Base-by-base conservation (phyloP, 2,113 vertebrate species). In the Perca fluviatilis region DNA sequence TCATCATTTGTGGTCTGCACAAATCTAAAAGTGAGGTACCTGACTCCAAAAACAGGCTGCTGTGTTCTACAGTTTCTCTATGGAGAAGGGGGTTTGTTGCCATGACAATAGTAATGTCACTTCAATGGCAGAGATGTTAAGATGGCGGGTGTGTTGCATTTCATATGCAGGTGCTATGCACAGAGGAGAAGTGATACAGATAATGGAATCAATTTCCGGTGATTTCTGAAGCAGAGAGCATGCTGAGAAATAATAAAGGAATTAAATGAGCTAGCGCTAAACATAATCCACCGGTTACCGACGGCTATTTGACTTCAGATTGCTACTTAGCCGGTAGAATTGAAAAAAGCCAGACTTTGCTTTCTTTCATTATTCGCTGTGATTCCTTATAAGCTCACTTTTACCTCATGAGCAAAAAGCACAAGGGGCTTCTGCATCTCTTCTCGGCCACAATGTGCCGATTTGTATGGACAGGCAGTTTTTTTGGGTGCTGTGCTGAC, bases 151-250 rank as follows among this genome's bases (percentile, higher is more conserved):
- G 91, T 82, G 88, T 87, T 82, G 78, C 84, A 74, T 92, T 93
- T 94, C 84, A 88, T 92, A 93, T 92, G 91, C 93, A 92, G 92
- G 92, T 92, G 88, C 89, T 80, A 73, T 64, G 87, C 82, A 62
- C 84, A 71, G 87, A 84, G 65, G 83, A 90, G 83, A 90, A 86
- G 86, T 80, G 85, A 91, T 91, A 86, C 86, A 91, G 90, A 94
- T 94, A 94, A 94, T 93, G 87, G 88, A 93, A 94, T 94, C 93
- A 94, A 94, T 95, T 94, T 94, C 91, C 93, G 91, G 91, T 90
- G 80, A 92, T 88, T 91, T 92, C 92, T 91, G 90, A 86, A 90
- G 92, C 93, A 86, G 87, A 86, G 89, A 87, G 77, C 84, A 79
- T 13, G 79, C 83, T 43, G 80, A 75, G 79, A 84, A 92, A 93